These are phyloP conservation scores for Columba guinea DNA, from an alignment of 2,797 vertebrate genomes.

Conservation along the genomic window DNA sequence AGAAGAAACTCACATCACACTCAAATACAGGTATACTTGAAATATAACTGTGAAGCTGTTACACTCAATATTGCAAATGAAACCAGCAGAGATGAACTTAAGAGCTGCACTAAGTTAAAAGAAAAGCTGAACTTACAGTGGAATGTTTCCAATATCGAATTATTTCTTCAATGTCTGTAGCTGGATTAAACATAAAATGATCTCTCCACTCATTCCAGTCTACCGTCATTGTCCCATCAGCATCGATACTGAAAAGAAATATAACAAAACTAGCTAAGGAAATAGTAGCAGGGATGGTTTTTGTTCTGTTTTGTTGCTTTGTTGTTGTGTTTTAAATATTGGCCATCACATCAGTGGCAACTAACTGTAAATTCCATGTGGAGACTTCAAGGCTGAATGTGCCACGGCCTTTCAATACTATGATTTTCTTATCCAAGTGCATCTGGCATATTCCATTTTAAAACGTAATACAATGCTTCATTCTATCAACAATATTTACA, in stretches of 20 bases:
- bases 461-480: neutral
- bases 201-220: slow-evolving; percentile 95
- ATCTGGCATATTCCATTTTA: neutral
- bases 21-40: neutral
- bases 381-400: neutral
- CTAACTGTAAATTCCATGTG: neutral
- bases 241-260: slow-evolving; percentile 84
- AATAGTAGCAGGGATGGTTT: neutral
- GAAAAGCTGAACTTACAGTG: slow-evolving; percentile 78
- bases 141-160: slow-evolving; percentile 92
- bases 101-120: neutral
- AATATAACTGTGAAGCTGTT: neutral
- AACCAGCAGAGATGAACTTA: neutral
- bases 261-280: neutral
- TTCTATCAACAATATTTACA: neutral
- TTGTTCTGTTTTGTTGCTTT: neutral
- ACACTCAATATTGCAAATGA: neutral
- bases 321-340: neutral
- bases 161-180: slow-evolving; percentile 89
- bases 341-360: neutral
- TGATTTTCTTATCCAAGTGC: neutral
- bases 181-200: slow-evolving; percentile 92
- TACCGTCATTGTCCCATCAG: slow-evolving; percentile 91
- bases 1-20: neutral
- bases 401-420: neutral